Evolutionary conservation across 2,797 vertebrate species (phyloP).

Genomic region (Antrozous pallidus): DNA sequence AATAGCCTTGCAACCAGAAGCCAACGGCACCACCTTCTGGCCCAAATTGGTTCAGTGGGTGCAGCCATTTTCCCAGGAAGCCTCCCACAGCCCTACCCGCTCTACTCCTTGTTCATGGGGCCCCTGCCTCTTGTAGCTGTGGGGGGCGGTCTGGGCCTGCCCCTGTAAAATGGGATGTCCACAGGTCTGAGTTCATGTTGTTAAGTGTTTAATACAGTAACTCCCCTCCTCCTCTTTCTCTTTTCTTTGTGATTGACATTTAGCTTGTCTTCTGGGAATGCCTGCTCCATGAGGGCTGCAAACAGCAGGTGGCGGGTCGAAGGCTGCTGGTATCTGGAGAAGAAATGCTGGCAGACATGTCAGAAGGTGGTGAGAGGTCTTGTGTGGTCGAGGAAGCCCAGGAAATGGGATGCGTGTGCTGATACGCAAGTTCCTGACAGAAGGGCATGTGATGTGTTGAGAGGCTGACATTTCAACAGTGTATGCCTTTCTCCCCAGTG

Average conservation of each 20-base stretch:
- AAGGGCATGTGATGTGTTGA: not conserved
- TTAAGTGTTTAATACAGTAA: not conserved
- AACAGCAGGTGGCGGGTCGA: not conserved
- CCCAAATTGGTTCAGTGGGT: not conserved
- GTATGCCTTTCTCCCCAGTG: not conserved
- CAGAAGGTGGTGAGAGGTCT: not conserved
- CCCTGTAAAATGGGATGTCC: not conserved
- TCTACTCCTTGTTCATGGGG: not conserved
- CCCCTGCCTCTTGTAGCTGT: not conserved
- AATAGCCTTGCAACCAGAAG: not conserved
- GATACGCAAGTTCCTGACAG: not conserved
- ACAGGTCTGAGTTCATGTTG: not conserved
- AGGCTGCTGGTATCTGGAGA: not conserved
- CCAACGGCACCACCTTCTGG: not conserved
- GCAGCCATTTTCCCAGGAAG: not conserved
- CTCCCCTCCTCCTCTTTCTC: not conserved
- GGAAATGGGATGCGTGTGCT: not conserved
- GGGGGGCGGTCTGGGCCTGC: not conserved
- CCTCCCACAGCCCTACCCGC: not conserved
- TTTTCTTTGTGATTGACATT: not conserved
- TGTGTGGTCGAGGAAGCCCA: not conserved
- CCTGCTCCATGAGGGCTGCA: not conserved
- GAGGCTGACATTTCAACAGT: not conserved
- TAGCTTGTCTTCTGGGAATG: not conserved
- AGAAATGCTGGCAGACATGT: not conserved